Percentiles rank a stretch among this genome's conserved stretches.
These are phyloP conservation scores for Paracanthobrama guichenoti DNA, from an alignment of 2,113 vertebrate species.

Conservation along the genomic window DNA sequence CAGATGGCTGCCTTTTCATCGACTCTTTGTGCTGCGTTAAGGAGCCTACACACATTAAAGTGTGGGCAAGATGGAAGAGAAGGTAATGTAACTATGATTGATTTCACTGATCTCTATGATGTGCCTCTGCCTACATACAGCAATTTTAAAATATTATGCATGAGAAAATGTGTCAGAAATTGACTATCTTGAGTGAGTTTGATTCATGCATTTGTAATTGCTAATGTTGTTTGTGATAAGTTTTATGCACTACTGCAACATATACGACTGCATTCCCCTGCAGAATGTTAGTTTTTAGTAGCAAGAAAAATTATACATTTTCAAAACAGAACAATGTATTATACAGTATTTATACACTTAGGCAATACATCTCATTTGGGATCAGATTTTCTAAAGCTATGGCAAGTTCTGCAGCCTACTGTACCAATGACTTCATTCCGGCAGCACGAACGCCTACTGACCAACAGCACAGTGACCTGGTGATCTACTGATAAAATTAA, in stretches of 20 bases:
- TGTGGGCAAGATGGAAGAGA: neutral
- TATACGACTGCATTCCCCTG: neutral
- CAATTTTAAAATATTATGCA: neutral
- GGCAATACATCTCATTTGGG: neutral
- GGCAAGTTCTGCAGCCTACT: neutral
- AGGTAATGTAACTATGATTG: neutral
- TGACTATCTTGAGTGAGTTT: neutral
- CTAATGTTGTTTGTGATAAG: neutral
- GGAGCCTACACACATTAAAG: neutral
- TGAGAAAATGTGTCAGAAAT: neutral
- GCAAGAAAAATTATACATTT: neutral
- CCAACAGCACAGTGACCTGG: neutral
- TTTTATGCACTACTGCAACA: neutral
- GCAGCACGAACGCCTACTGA: neutral
- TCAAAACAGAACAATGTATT: neutral
- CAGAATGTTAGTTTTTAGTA: neutral
- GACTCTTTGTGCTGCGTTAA: neutral
- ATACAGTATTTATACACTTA: neutral
- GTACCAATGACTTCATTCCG: neutral
- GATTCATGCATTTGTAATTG: neutral
- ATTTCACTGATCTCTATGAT: constrained; percentile 1
- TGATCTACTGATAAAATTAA: neutral
- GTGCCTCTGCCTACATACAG: neutral
- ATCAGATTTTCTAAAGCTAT: neutral
- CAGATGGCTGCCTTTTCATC: neutral